Percentiles rank a stretch among this genome's conserved stretches.
Evolutionary conservation across 2,888 invertebrate species (phyloP).

Genomic region (Oxyteleia sp.): DNA sequence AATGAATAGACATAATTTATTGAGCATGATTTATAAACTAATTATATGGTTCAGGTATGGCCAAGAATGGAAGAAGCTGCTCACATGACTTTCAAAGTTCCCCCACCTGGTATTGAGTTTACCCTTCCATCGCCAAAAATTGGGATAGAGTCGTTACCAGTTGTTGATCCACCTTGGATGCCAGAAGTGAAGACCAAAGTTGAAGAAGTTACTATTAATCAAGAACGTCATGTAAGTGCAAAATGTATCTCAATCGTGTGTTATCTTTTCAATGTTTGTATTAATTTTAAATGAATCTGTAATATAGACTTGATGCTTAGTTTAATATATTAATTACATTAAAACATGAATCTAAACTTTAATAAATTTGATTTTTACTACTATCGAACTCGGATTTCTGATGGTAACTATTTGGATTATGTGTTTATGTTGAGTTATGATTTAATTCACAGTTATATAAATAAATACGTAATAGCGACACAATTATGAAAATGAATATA

Average conservation of each 20-base stretch:
- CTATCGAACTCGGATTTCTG: conserved; percentile 64
- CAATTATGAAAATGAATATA: conserved; percentile 17
- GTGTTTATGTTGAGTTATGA: conserved; percentile 60
- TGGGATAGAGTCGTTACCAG: conserved; percentile 97
- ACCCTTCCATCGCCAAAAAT: conserved; percentile 99
- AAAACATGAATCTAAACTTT: conserved; percentile 29
- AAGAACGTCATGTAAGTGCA: conserved; percentile 95
- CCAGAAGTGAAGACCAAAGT: conserved; percentile 99
- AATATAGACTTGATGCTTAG: conserved; percentile 5
- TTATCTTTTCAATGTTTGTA: conserved; percentile 50
- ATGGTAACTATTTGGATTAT: conserved; percentile 67
- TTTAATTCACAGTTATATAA: conserved; percentile 52
- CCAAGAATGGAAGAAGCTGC: conserved; percentile 99
- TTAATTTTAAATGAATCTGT: not conserved
- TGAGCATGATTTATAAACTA: not conserved
- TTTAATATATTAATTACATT: conserved; percentile 6
- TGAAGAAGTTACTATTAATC: conserved; percentile 99
- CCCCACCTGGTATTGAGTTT: conserved; percentile 99
- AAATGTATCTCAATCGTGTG: conserved; percentile 54
- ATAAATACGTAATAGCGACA: conserved; percentile 33
- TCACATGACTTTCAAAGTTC: conserved; percentile 98
- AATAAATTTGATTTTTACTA: conserved; percentile 62
- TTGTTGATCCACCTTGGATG: conserved; percentile 99
- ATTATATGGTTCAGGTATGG: conserved; percentile 90
- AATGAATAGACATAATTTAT: no score